Evolutionary conservation across 2,888 invertebrate species (phyloP), one percentile per base, ranked within the genome.

Genomic region (Caenorhabditis drosophilae): DNA sequence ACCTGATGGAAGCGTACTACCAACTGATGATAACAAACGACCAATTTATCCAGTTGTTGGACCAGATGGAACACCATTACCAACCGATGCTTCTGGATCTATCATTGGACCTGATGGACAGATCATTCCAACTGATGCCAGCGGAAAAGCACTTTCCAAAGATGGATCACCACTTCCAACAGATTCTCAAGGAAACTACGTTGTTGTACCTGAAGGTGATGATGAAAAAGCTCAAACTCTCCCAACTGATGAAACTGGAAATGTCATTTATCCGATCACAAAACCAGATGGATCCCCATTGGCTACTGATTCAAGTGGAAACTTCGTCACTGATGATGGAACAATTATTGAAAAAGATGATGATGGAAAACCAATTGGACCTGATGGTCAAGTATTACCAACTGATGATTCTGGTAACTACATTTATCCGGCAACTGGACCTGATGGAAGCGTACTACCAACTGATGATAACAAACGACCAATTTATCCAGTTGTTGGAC

Each of bases 351-450:
- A 22, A 12, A 57, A 36, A 12, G 52, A 57, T 55, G 46, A 50
- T 34, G 54, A 55, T 4, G 67, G 70, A 26, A 46, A 53, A 45
- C 53, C 63, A 31, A 47, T 76, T 40, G 75, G 75, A 18, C 54
- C 75, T 15, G 75, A 75, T 46, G 71, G 72, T 36, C 63, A 60
- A 4, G 70, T 69, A 3, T 50, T 75, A 38, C 62, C 62, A 23
- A 67, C 67, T 23, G 67, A 67, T 45, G 52, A 18, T 15, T 44
- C 47, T 35, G 69, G 66, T 20, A 46, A 48, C 25, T 44, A 41
- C 31, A 31, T 61, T 45, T 64, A 59, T 44, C 73, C 58, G 18
- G 58, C 64, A 31, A 38, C 40, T 25, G 40, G 55, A 22, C 55
- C 55, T 6, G 50, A 57, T 18, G 62, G 70, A 11, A 31, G 26